phyloP scores from a whole-genome alignment of 2,113 vertebrate species.

The Poeciliopsis prolifica region DNA sequence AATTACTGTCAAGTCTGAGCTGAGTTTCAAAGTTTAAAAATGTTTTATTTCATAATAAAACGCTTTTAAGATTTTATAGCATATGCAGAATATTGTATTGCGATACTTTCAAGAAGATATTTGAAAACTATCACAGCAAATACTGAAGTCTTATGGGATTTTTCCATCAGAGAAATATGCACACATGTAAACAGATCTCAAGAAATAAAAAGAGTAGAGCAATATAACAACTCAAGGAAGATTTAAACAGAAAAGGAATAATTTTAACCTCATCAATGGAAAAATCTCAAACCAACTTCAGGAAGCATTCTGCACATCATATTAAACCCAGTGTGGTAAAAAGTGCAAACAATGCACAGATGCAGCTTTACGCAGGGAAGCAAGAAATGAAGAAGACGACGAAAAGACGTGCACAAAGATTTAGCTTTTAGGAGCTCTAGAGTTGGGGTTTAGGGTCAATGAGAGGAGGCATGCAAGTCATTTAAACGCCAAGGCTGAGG shows the following conservation, averaged over 20 bases:
- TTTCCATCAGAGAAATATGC: constrained; percentile 45
- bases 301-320: constrained; percentile 38
- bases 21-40: too few species aligned
- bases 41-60: neutral
- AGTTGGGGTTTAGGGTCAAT: constrained; percentile 40
- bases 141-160: constrained; percentile 34
- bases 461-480: constrained; percentile 83
- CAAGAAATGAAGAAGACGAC: constrained; percentile 38
- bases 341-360: constrained; percentile 37
- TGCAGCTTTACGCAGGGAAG: constrained; percentile 38
- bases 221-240: neutral
- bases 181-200: neutral
- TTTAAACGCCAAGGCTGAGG: constrained; percentile 88
- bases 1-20: too few species aligned
- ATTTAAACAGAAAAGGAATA: neutral
- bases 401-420: constrained; percentile 52
- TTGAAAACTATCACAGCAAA: constrained; percentile 21
- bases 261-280: constrained; percentile 36
- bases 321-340: constrained; percentile 41
- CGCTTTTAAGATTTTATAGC: neutral
- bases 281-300: constrained; percentile 54
- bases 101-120: neutral
- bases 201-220: constrained; percentile 2
- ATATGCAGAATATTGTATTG: neutral
- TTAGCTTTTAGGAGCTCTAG: constrained; percentile 27